Conservation (phyloP, 2,888 invertebrate species). For the Tetragonula carbonaria region DNA sequence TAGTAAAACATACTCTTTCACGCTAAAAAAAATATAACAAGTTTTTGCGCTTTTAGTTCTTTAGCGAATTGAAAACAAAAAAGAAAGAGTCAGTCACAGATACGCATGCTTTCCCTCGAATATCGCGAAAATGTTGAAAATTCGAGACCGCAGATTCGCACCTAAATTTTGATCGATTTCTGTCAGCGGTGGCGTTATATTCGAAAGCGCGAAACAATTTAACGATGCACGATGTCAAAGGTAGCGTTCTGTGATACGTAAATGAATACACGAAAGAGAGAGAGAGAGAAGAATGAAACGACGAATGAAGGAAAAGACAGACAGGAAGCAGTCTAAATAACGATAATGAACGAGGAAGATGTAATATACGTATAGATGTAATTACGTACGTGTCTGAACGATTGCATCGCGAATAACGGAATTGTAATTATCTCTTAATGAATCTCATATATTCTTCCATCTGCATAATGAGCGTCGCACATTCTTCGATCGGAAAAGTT, state of each 20-base stretch:
- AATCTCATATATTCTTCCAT: conserved; percentile 32
- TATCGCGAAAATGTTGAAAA: neutral
- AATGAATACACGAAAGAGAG: conserved; percentile 5
- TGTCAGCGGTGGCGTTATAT: conserved; percentile 22
- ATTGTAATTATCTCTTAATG: conserved; percentile 45
- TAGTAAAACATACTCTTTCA: too few relatives aligned
- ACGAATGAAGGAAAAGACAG: neutral
- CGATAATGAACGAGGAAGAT: conserved; percentile 49
- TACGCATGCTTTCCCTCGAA: neutral
- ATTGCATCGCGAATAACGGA: conserved; percentile 29
- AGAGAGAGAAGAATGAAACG: neutral
- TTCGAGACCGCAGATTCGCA: conserved; percentile 1
- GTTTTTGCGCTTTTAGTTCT: too few relatives aligned
- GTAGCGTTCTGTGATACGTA: neutral
- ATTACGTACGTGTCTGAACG: conserved; percentile 1
- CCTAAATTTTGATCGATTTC: conserved; percentile 33
- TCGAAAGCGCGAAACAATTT: conserved; percentile 36
- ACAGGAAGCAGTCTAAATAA: conserved; percentile 25
- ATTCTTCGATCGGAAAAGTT: conserved; percentile 11
- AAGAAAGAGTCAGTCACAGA: neutral
- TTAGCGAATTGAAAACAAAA: too few relatives aligned
- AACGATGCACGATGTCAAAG: conserved; percentile 51
- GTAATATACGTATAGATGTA: conserved; percentile 7
- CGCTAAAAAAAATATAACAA: too few relatives aligned
- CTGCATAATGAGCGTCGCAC: neutral